Base-by-base conservation (phyloP, 2,797 vertebrate genomes). In the Babyrousa celebensis region DNA sequence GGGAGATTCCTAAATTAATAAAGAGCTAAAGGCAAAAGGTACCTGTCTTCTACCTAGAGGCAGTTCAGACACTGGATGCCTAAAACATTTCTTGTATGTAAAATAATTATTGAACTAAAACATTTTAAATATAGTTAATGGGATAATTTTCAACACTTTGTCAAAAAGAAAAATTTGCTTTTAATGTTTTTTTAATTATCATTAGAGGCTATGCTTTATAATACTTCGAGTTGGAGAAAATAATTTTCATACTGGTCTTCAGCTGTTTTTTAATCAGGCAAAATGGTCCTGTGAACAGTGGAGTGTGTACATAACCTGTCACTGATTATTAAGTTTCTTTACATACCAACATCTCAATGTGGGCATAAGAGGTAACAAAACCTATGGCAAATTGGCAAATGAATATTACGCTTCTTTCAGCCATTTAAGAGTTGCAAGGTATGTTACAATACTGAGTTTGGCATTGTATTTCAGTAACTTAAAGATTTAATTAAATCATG, bases 1-100 rank as follows among this genome's bases (percentile, higher is more conserved):
- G 4, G 20, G 23, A 89, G 92, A 83, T 93, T 17, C 15, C 27
- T 84, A 89, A 74, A 40, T n/a, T 95, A 96, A 71, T 48, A 29
- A 85, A 80, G 16, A 92, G 12, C 43, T 71, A 58, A 54, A 78
- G 56, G 17, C 11, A 56, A 62, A 91, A 84, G 2, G 0, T 67
- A 36, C 12, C 40, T 85, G 18, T 32, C 4, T 84, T 5, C 29
- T 92, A 18, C 48, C 32, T 52, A 27, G 4, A n/a, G 25, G 10
- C 12, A 86, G 16, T 23, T 62, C 23, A 82, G 67, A 74, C 27
- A 5, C 1, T n/a, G 68, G 32, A 56, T 78, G 18, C 1, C 20
- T 52, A 14, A 89, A 91, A 56, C 5, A 80, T 67, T 89, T 79
- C 78, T 91, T 40, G 18, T 54, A 75, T 70, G 2, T 52, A 94